phyloP scores from a whole-genome alignment of 2,113 vertebrate species.

The Plectropomus leopardus region DNA sequence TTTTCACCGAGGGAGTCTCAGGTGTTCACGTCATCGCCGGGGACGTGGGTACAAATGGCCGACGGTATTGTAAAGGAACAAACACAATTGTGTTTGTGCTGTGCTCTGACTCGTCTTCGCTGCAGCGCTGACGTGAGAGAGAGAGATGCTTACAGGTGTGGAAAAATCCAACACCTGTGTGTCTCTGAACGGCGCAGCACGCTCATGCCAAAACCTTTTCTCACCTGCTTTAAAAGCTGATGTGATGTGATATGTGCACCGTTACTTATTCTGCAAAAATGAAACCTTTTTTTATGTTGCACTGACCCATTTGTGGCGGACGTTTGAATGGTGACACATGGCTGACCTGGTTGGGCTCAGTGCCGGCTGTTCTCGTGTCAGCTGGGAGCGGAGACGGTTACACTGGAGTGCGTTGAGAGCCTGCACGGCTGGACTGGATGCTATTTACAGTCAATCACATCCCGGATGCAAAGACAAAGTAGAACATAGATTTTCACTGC shows the following conservation, averaged over 20 bases:
- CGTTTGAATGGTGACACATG: slow-evolving; percentile 5
- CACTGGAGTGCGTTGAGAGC: slow-evolving; percentile 9
- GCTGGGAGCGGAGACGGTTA: background rate
- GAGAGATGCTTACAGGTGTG: background rate
- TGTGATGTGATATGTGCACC: background rate
- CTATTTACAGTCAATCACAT: slow-evolving; percentile 5
- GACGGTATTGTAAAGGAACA: slow-evolving; percentile 16
- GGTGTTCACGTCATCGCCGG: slow-evolving; percentile 23
- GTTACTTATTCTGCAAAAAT: background rate
- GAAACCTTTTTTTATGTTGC: background rate
- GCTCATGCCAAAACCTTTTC: too few species aligned
- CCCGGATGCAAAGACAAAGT: slow-evolving; percentile 15
- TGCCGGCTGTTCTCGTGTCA: slow-evolving; percentile 17
- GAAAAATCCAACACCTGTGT: slow-evolving; percentile 28
- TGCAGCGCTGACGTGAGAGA: background rate
- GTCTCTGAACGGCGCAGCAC: background rate
- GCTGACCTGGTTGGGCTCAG: background rate
- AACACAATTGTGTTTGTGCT: background rate
- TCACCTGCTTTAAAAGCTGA: too few species aligned
- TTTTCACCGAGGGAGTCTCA: slow-evolving; percentile 8
- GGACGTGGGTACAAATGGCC: slow-evolving; percentile 33
- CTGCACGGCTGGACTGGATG: background rate
- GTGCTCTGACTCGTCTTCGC: slow-evolving; percentile 20
- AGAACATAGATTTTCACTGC: background rate
- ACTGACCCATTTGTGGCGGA: slow-evolving; percentile 16